Evolutionary conservation across 2,113 vertebrate species (phyloP).

Genomic region (Daubentonia madagascariensis): DNA sequence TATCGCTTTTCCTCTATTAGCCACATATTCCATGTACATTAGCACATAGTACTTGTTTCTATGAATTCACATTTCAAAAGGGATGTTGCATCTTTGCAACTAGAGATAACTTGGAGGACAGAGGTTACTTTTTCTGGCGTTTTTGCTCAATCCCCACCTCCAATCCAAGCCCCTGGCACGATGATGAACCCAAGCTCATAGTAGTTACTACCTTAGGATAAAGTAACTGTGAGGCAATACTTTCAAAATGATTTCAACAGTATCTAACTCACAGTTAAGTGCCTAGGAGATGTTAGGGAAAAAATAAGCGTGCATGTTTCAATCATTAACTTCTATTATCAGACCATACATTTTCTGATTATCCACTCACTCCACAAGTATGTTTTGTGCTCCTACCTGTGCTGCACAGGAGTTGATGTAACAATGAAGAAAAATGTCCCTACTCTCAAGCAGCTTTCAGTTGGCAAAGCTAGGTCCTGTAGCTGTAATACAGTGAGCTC

Average conservation of each 20-base stretch:
- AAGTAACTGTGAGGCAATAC: background rate
- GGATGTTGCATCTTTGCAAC: background rate
- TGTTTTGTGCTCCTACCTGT: background rate
- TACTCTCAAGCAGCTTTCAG: background rate
- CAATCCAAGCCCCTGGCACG: background rate
- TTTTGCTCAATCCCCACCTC: background rate
- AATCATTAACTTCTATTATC: background rate
- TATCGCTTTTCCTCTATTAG: background rate
- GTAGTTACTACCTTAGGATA: background rate
- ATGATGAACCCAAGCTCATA: background rate
- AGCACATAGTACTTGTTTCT: background rate
- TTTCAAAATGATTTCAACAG: background rate
- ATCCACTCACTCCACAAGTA: background rate
- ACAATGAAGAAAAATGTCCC: background rate
- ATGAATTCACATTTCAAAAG: background rate
- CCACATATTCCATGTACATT: background rate
- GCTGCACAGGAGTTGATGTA: background rate
- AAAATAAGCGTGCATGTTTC: background rate
- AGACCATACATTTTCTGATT: background rate
- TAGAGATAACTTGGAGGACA: background rate
- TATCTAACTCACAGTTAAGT: background rate
- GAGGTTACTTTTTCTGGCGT: background rate
- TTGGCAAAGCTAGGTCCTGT: background rate
- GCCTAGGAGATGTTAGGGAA: background rate
- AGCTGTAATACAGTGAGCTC: background rate